phyloP scores from a whole-genome alignment of 1,140 invertebrate species.

The Aradophagus sp. region DNA sequence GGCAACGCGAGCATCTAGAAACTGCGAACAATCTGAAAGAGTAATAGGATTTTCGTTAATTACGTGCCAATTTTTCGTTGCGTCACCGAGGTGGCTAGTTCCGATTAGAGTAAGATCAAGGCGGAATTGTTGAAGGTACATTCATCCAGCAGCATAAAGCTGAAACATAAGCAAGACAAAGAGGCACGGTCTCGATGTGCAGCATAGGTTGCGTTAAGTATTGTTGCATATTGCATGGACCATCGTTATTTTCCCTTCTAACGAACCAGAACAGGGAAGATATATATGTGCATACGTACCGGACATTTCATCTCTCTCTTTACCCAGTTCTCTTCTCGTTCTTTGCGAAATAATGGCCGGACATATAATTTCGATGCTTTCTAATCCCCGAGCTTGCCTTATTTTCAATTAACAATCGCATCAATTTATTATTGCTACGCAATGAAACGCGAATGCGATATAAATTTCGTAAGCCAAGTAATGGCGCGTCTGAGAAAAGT shows the following conservation, averaged over 20 bases:
- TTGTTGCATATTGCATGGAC: conserved; percentile 63
- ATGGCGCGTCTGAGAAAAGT: conserved; percentile 13
- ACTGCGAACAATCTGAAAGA: conserved; percentile 83
- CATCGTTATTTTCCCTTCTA: conserved; percentile 60
- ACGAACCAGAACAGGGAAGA: conserved; percentile 60
- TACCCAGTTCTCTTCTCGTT: conserved; percentile 20
- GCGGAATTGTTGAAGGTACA: conserved; percentile 29
- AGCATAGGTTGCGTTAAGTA: conserved; percentile 55
- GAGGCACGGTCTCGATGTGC: conserved; percentile 55
- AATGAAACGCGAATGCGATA: conserved; percentile 7
- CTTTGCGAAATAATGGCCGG: conserved; percentile 22
- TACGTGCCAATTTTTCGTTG: conserved; percentile 1
- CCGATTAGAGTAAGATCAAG: conserved; percentile 30
- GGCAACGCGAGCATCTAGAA: conserved; percentile 88
- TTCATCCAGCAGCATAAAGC: conserved; percentile 33
- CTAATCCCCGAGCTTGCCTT: conserved; percentile 24
- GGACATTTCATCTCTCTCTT: conserved; percentile 54
- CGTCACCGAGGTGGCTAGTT: conserved; percentile 1
- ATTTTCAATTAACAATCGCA: conserved; percentile 29
- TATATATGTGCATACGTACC: conserved; percentile 55
- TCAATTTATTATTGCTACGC: conserved; percentile 13
- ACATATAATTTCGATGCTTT: conserved; percentile 47
- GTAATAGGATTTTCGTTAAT: conserved; percentile 31
- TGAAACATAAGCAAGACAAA: conserved; percentile 55
- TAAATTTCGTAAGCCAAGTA: conserved; percentile 9